Evolutionary conservation across 1,140 invertebrate genomes (phyloP).

Genomic region (Sycophila sp.): DNA sequence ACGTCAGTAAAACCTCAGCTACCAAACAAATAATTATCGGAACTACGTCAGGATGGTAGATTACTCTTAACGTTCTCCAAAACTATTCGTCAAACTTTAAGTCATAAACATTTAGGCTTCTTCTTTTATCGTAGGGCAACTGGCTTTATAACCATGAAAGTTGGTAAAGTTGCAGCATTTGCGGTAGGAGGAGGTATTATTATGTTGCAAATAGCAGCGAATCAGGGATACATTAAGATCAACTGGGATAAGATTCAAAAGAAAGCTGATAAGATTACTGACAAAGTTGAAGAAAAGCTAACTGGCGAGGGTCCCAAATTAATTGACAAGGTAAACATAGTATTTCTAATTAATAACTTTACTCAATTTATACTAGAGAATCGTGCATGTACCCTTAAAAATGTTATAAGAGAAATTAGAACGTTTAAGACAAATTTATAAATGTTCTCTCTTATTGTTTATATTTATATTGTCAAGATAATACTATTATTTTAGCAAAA

Average conservation of each 20-base stretch:
- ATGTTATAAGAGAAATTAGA: not conserved
- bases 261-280: constrained; percentile 82
- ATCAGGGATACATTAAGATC: constrained; percentile 91
- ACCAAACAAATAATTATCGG: constrained; percentile 89
- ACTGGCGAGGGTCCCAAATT: constrained; percentile 76
- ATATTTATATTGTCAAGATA: not conserved
- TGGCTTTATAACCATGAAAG: constrained; percentile 90
- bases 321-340: constrained; percentile 78
- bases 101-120: constrained; percentile 2
- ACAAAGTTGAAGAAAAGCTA: constrained; percentile 83
- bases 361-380: constrained; percentile 33
- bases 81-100: not conserved
- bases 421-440: not conserved
- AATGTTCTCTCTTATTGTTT: not conserved
- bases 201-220: constrained; percentile 87
- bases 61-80: not conserved
- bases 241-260: constrained; percentile 89
- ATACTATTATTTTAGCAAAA: not conserved
- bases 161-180: constrained; percentile 89
- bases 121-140: constrained; percentile 74
- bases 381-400: not conserved
- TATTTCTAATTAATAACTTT: constrained; percentile 21
- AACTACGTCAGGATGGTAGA: constrained; percentile 87
- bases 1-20: constrained; percentile 84
- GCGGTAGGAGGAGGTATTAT: constrained; percentile 90